Conservation (phyloP, 2,797 vertebrate species). For the Gambelia wislizenii region DNA sequence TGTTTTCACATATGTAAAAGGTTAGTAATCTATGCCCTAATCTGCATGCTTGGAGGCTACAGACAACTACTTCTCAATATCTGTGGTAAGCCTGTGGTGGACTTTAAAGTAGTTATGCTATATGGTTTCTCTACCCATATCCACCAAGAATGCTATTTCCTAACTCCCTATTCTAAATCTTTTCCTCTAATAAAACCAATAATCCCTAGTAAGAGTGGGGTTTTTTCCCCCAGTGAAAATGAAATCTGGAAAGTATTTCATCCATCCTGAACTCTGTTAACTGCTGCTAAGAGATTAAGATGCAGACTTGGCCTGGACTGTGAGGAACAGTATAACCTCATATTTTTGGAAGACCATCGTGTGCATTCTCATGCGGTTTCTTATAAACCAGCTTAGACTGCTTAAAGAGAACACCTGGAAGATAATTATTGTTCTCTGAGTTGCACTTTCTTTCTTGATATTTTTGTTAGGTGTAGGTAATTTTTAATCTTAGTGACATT, state of each 20-base stretch:
- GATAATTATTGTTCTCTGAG: background rate
- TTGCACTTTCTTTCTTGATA: background rate
- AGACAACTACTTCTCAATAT: no score
- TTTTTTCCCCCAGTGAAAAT: background rate
- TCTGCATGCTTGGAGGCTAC: background rate
- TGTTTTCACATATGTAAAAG: background rate
- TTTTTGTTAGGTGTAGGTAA: conserved; percentile 10
- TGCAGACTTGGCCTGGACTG: background rate
- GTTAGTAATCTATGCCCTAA: background rate
- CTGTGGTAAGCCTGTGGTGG: background rate
- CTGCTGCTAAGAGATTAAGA: background rate
- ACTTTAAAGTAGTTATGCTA: background rate
- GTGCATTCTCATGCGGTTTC: conserved; percentile 36
- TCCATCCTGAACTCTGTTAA: background rate
- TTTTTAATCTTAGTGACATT: conserved; percentile 23
- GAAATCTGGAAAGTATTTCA: conserved; percentile 16
- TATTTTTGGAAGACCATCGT: conserved; percentile 24
- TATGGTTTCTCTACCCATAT: background rate
- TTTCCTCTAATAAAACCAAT: background rate
- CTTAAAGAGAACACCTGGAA: conserved; percentile 34
- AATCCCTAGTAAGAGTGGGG: background rate
- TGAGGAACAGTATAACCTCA: background rate
- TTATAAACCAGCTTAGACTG: conserved; percentile 43
- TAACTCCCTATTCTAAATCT: background rate
- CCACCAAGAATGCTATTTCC: background rate